phyloP scores from a whole-genome alignment of 2,797 vertebrate species.

The Hybognathus amarus region DNA sequence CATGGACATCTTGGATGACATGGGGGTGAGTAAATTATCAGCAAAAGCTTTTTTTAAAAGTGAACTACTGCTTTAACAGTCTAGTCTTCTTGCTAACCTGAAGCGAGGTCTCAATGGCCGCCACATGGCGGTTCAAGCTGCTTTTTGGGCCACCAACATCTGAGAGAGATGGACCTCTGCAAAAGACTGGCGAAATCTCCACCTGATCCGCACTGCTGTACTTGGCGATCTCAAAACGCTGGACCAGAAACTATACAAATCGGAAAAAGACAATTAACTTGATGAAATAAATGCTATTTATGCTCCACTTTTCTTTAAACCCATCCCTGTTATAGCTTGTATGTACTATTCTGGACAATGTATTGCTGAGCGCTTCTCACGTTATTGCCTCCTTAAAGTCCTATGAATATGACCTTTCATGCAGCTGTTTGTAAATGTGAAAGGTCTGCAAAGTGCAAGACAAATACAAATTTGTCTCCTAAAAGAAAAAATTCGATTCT shows the following conservation, averaged over 20 bases:
- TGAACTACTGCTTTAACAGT: too few species aligned
- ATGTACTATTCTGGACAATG: neutral
- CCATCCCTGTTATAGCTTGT: neutral
- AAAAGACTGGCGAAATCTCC: conserved; percentile 93
- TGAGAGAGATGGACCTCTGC: conserved; percentile 91
- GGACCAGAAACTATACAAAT: conserved; percentile 86
- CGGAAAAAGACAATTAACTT: neutral
- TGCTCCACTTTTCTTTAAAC: neutral
- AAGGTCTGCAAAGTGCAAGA: neutral
- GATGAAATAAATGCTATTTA: neutral
- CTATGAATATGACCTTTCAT: neutral
- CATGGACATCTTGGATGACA: too few species aligned
- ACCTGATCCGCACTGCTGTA: conserved; percentile 98
- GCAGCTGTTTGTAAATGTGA: neutral
- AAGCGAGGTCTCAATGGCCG: conserved; percentile 94
- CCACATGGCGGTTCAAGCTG: conserved; percentile 92
- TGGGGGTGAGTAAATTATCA: too few species aligned
- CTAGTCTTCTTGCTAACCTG: conserved; percentile 72
- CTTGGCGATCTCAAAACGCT: conserved; percentile 97
- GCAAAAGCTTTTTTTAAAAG: too few species aligned
- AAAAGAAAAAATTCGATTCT: too few species aligned
- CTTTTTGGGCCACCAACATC: conserved; percentile 87
- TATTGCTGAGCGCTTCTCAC: neutral
- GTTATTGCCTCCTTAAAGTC: neutral
- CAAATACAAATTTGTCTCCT: too few species aligned